Evolutionary conservation across 2,113 vertebrate genomes (phyloP).

Genomic region (Pantherophis guttatus): DNA sequence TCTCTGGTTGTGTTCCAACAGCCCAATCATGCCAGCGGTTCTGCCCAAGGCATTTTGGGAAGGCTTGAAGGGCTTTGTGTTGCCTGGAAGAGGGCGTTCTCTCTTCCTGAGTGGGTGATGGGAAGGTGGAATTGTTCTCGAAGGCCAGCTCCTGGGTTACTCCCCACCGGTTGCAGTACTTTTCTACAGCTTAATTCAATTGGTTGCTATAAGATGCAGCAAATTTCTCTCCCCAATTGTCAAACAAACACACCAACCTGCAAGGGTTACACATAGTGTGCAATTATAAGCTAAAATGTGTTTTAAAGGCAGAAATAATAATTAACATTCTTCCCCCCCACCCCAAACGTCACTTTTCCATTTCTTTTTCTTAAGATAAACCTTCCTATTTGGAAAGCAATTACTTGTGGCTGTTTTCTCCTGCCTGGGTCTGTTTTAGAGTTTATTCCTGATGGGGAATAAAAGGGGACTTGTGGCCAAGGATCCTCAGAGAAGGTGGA

Average conservation of each 20-base stretch:
- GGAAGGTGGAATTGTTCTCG: rapidly evolving
- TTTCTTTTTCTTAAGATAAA: background rate
- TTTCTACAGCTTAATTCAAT: conserved; percentile 22
- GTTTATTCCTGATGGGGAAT: background rate
- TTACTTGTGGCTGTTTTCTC: no score
- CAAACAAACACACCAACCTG: background rate
- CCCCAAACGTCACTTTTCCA: background rate
- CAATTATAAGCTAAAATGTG: conserved; percentile 57
- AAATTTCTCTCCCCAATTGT: conserved; percentile 40
- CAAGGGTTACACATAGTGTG: conserved; percentile 6
- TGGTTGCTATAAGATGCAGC: conserved; percentile 31
- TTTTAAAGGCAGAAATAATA: conserved; percentile 47
- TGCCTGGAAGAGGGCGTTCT: rapidly evolving
- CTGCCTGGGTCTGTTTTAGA: background rate
- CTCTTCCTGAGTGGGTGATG: background rate
- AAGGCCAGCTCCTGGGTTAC: background rate
- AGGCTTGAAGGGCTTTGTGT: background rate
- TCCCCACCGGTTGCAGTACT: background rate
- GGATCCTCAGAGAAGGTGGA: background rate
- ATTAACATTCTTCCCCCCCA: background rate
- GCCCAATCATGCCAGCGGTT: background rate
- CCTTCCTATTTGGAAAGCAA: background rate
- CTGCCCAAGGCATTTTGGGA: rapidly evolving
- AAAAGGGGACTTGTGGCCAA: background rate
- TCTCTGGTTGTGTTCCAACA: background rate